These are phyloP conservation scores for Plecturocebus donacophilus DNA, from an alignment of 2,113 vertebrate genomes.

Conservation along the genomic window DNA sequence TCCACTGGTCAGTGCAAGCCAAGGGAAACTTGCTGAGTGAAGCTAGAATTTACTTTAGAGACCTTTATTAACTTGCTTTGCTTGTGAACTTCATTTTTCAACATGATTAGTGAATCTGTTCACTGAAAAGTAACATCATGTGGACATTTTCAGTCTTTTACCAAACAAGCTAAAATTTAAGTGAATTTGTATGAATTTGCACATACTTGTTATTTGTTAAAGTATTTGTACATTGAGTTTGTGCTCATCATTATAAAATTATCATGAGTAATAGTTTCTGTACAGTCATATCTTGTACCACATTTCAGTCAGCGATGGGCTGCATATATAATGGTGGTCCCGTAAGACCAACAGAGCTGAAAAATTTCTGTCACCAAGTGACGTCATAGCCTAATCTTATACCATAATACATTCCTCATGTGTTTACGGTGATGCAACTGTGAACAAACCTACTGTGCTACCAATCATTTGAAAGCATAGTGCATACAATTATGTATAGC, in stretches of 20 bases:
- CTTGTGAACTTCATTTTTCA: conserved; percentile 6
- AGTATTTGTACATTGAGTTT: background rate
- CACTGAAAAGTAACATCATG: background rate
- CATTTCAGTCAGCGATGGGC: background rate
- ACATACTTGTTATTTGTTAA: background rate
- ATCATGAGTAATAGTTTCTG: background rate
- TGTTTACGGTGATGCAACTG: background rate
- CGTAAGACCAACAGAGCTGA: background rate
- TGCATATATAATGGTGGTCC: background rate
- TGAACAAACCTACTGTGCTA: background rate
- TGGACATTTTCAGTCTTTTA: conserved; percentile 13
- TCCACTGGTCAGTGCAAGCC: background rate
- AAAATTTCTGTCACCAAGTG: background rate
- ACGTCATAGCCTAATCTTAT: background rate
- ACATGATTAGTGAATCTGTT: background rate
- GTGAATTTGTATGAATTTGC: background rate
- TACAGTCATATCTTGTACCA: background rate
- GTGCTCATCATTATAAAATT: background rate
- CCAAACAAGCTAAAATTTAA: background rate
- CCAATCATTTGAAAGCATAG: background rate
- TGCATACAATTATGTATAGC: background rate
- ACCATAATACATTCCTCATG: background rate
- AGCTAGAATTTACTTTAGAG: background rate
- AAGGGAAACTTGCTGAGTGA: background rate
- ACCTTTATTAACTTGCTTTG: background rate